Evolutionary conservation across 2,888 invertebrate genomes (phyloP).

Genomic region (Actias luna): DNA sequence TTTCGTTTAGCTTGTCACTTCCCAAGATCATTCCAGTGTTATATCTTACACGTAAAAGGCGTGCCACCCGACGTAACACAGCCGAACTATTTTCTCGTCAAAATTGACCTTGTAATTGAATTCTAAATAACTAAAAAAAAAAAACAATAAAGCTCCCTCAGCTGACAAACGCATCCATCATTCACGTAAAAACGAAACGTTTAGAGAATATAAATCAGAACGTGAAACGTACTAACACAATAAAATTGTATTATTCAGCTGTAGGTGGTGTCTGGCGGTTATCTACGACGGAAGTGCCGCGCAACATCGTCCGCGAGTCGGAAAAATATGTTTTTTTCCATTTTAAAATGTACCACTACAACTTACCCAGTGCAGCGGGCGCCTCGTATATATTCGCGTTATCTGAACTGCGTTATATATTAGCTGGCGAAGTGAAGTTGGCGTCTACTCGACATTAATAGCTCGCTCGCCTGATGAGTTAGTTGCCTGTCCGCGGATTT

Average conservation of each 20-base stretch:
- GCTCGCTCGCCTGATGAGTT: constrained; percentile 4
- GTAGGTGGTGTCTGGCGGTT: background rate
- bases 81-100: too few species aligned
- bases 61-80: too few species aligned
- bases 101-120: too few species aligned
- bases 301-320: constrained; percentile 5
- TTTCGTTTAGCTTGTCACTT: too few species aligned
- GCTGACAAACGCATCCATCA: background rate
- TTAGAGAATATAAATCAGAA: background rate
- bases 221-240: background rate
- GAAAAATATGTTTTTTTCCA: constrained; percentile 7
- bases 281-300: background rate
- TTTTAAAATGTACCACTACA: constrained; percentile 3
- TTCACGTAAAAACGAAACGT: background rate
- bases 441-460: constrained; percentile 1
- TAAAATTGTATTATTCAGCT: background rate
- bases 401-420: constrained; percentile 6
- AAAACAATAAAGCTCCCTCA: background rate
- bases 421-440: constrained; percentile 3
- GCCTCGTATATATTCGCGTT: constrained; percentile 3
- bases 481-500: background rate
- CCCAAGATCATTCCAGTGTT: too few species aligned
- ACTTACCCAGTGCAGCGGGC: too few species aligned
- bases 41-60: too few species aligned
- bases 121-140: too few species aligned